These are phyloP conservation scores for Smittia aterrima DNA, from an alignment of 2,888 invertebrate species.

Conservation along the genomic window DNA sequence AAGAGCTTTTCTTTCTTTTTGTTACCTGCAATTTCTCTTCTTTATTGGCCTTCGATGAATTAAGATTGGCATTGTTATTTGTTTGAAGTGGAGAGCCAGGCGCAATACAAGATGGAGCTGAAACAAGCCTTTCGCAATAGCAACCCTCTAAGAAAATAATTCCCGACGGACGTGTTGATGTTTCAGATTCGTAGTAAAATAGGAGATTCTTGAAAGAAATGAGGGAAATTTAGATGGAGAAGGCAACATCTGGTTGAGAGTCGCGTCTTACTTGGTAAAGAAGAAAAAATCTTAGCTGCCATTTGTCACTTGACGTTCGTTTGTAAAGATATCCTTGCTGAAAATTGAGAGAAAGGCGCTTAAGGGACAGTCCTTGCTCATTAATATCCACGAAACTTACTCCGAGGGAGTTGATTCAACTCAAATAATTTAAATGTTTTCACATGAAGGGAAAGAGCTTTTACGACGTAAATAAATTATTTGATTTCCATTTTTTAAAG, in stretches of 20 bases:
- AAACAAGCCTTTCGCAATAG: constrained; percentile 77
- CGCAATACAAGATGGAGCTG: constrained; percentile 51
- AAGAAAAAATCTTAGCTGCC: constrained; percentile 82
- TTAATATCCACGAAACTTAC: background rate
- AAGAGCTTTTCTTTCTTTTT: background rate
- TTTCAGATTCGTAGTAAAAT: constrained; percentile 87
- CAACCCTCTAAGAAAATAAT: constrained; percentile 84
- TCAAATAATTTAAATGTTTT: no score
- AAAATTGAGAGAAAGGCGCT: constrained; percentile 44
- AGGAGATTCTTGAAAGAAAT: constrained; percentile 71
- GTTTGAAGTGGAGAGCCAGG: constrained; percentile 28
- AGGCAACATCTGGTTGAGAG: background rate
- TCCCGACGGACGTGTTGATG: constrained; percentile 74
- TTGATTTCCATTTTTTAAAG: no score
- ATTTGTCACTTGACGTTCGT: constrained; percentile 78
- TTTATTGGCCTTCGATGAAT: constrained; percentile 43
- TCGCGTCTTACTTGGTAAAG: constrained; percentile 68
- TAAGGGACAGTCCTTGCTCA: background rate
- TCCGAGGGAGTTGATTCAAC: background rate
- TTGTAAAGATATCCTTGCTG: constrained; percentile 82
- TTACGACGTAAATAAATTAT: no score
- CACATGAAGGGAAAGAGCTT: no score
- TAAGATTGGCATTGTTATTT: constrained; percentile 29
- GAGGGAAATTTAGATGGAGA: background rate
- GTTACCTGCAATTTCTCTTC: constrained; percentile 46